phyloP scores from a whole-genome alignment of 2,113 vertebrate genomes.

The Peromyscus leucopus region DNA sequence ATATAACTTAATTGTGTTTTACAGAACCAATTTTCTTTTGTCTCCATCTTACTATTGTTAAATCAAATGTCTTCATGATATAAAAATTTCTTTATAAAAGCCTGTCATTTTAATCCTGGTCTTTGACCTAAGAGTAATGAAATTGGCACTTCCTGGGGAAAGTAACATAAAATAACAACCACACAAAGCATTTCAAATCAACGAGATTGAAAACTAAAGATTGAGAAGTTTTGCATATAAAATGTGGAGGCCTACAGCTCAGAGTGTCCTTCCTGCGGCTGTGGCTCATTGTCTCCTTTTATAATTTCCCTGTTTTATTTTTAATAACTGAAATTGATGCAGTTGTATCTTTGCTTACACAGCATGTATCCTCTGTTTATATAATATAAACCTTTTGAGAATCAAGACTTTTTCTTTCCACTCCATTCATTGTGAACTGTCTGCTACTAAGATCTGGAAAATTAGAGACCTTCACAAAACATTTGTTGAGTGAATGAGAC shows the following conservation, averaged over 20 bases:
- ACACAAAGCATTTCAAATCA: background rate
- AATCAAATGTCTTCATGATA: background rate
- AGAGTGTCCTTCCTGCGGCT: background rate
- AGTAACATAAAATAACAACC: background rate
- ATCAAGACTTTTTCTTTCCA: background rate
- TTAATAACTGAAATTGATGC: background rate
- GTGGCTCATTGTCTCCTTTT: background rate
- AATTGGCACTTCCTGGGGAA: background rate
- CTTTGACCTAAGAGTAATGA: background rate
- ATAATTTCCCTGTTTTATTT: background rate
- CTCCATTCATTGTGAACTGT: background rate
- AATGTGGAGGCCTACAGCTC: too few relatives aligned
- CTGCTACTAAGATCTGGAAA: background rate
- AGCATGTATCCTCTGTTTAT: background rate
- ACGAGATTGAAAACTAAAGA: background rate
- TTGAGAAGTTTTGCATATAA: background rate
- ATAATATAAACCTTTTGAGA: background rate
- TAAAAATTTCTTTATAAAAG: background rate
- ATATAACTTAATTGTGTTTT: background rate
- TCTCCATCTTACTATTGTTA: background rate
- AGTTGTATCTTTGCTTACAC: background rate
- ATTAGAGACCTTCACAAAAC: background rate
- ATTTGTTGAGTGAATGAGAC: background rate
- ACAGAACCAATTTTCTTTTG: background rate
- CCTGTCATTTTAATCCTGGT: background rate